Percentiles rank a stretch among this genome's conserved stretches.
Evolutionary conservation across 2,797 vertebrate genomes (phyloP).

Genomic region (Sitta carolinensis): DNA sequence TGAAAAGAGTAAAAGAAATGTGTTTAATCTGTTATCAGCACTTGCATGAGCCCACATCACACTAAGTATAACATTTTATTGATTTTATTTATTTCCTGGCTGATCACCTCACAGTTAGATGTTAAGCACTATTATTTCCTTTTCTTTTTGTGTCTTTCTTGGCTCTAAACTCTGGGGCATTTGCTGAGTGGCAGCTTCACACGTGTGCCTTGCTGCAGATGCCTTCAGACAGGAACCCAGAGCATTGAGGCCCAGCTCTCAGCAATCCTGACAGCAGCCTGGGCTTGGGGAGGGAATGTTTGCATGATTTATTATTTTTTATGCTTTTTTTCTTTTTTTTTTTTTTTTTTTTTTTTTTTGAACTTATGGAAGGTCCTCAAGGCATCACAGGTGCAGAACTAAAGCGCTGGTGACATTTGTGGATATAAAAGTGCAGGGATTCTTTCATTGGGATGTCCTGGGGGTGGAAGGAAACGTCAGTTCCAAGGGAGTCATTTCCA

Average conservation of each 20-base stretch:
- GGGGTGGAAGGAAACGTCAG: background rate
- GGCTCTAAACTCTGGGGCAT: constrained; percentile 38
- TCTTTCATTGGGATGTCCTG: constrained; percentile 21
- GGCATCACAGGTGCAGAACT: constrained; percentile 57
- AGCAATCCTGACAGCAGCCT: constrained; percentile 44
- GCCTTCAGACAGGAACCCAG: constrained; percentile 30
- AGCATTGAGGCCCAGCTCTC: background rate
- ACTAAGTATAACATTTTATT: background rate
- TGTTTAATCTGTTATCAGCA: constrained; percentile 20
- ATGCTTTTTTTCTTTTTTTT: background rate
- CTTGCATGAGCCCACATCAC: background rate
- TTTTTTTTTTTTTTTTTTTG: background rate
- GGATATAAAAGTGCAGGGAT: constrained; percentile 38
- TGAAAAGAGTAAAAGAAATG: background rate
- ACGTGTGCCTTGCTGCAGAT: constrained; percentile 17
- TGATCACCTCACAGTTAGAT: background rate
- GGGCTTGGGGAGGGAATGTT: background rate
- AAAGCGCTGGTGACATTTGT: constrained; percentile 58
- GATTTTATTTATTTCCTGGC: background rate
- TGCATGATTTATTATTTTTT: background rate
- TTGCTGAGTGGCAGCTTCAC: constrained; percentile 40
- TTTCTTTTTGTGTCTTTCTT: background rate
- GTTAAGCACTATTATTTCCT: background rate
- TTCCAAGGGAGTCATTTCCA: constrained; percentile 32
- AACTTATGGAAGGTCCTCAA: constrained; percentile 33